Evolutionary conservation across 2,888 invertebrate species (phyloP), one percentile per base, ranked within the genome.

Genomic region (Diarsia brunnea): DNA sequence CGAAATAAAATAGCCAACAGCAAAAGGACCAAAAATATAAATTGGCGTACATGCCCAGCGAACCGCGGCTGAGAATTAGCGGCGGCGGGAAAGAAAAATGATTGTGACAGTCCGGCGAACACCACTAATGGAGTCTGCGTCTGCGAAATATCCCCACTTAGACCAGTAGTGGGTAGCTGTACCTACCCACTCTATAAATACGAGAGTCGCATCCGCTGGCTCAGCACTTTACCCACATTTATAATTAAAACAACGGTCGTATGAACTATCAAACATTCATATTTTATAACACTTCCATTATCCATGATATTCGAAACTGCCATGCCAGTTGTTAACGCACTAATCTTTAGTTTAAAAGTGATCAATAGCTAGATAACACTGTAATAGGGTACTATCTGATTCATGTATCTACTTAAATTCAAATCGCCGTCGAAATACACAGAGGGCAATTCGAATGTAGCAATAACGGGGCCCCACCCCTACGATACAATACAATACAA

Each of bases 101-200:
- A 96, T 95, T 96, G 96, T 96, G 96, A 96, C 96, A 96, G 96
- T 95, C 95, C 96, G 94, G 94, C 96, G 96, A 94, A 94, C 95
- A 94, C 91, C 94, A 92, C 95, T 96, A 96, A 96, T 96, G 96
- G 96, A 96, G 95, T 95, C 95, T 95, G 94, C 95, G 93, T 94
- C 94, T 94, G 94, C 95, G 94, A 95, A 95, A 95, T 94, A 94
- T 91, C 91, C 91, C 93, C 95, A 95, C 94, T 96, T 95, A 94
- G 91, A 91, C 89, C 92, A 84, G 78, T 84, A 79, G 84, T 84
- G 76, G 75, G 60, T 75, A 78, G 72, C 60, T 45, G 60, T 72
- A 79, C 75, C 67, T 79, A 82, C 74, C 60, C 70, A 76, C 70
- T 75, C 61, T 24, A 76, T 81, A 77, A 53, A 66, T 81, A 71